Conservation (phyloP, 30 jellyfish, hydroid and myxozoan species). For the Mastigias papua region DNA sequence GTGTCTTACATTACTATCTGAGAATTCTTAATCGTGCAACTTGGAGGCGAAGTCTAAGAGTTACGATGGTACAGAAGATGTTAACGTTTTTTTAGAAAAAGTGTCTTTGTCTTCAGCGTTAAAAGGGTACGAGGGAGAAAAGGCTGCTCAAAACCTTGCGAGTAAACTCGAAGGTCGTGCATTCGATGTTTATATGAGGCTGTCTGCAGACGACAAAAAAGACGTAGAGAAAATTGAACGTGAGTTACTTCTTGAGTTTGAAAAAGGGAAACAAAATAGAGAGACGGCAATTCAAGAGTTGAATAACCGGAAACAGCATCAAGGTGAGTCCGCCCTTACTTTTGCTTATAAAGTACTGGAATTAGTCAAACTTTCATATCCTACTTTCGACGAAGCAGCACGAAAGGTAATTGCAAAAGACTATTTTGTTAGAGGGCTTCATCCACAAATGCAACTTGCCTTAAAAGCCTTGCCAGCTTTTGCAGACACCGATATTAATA, state of each 20-base stretch:
- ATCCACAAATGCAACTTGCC: slow-evolving; percentile 37
- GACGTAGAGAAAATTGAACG: slow-evolving; percentile 1
- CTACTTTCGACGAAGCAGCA: slow-evolving; percentile 10
- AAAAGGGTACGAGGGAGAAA: slow-evolving; percentile 43
- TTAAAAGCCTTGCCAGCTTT: slow-evolving; percentile 7
- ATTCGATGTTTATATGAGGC: slow-evolving; percentile 37
- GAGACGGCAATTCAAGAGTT: slow-evolving; percentile 42
- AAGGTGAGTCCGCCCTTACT: slow-evolving; percentile 32
- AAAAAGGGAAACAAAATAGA: slow-evolving; percentile 48
- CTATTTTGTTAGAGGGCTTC: slow-evolving; percentile 31
- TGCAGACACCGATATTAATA: neutral
- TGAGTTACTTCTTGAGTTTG: slow-evolving; percentile 17
- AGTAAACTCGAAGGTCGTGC: slow-evolving; percentile 41
- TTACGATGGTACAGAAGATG: slow-evolving; percentile 35
- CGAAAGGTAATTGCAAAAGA: slow-evolving; percentile 28
- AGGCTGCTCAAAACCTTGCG: slow-evolving; percentile 53
- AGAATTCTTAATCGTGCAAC: slow-evolving; percentile 9
- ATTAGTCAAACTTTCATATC: slow-evolving; percentile 21
- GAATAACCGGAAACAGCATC: slow-evolving; percentile 24
- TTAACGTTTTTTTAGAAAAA: slow-evolving; percentile 28
- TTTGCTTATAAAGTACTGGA: slow-evolving; percentile 17
- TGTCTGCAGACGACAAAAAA: slow-evolving; percentile 9
- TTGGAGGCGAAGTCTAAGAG: slow-evolving; percentile 31
- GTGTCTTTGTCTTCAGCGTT: slow-evolving; percentile 13
- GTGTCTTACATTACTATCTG: slow-evolving; percentile 25